A percentile compares a stretch with the other conserved stretches of the same genome.
These are phyloP conservation scores for Notoglanidium macrostoma DNA, from an alignment of 2,797 vertebrate species.

Conservation along the genomic window DNA sequence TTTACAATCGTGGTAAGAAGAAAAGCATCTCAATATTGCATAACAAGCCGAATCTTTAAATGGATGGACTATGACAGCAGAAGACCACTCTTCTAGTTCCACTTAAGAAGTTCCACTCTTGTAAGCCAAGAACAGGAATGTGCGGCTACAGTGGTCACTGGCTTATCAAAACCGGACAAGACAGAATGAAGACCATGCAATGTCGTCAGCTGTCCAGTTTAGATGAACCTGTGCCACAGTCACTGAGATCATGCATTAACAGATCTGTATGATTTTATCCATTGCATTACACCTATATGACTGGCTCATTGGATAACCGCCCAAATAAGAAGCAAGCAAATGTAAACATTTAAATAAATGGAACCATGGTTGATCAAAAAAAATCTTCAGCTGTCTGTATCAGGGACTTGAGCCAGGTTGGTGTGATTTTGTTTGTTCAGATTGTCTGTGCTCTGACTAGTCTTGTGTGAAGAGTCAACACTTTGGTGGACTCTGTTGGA, in stretches of 20 bases:
- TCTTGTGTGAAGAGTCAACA: slow-evolving; percentile 23
- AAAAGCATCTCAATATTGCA: background rate
- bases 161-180: background rate
- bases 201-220: background rate
- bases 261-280: background rate
- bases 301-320: background rate
- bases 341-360: slow-evolving; percentile 20
- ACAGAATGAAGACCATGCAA: background rate
- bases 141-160: background rate
- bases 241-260: background rate
- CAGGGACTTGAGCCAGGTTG: background rate
- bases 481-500: slow-evolving; percentile 43
- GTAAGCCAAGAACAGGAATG: background rate
- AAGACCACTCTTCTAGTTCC: background rate
- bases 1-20: background rate
- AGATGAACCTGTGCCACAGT: background rate
- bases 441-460: slow-evolving; percentile 44
- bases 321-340: background rate
- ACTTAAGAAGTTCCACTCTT: background rate
- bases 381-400: slow-evolving; percentile 14
- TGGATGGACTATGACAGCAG: background rate
- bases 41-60: background rate
- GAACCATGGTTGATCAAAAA: background rate
- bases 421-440: slow-evolving; percentile 26
- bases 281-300: background rate